Base-by-base conservation (phyloP, 2,113 vertebrate genomes). In the Fukomys damarensis region DNA sequence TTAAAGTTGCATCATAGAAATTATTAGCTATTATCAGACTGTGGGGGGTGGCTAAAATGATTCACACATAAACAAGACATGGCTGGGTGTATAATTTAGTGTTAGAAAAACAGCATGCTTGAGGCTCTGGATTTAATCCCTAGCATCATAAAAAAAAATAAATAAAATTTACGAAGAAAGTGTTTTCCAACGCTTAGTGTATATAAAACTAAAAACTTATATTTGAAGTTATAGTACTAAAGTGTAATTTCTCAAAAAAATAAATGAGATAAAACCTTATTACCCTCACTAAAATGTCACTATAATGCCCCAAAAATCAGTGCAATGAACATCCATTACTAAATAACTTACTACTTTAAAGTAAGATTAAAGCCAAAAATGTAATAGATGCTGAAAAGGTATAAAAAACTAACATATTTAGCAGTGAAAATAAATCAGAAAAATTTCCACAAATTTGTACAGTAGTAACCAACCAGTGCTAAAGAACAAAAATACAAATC, bases 301-400 rank as follows among this genome's bases (percentile, higher is more conserved):
- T 81, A 76, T 46, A 79, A 63, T 46, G 49, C 61, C 24, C 5
- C 56, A 54, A 28, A 92, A 85, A 91, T 59, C 49, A 96, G 0
- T 74, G 38, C 63, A 59, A 35, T 70, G 59, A 93, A 91, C 19
- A 93, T 54, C 6, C 52, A 38, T 38, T 85, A 89, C 17, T 89
- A 81, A 74, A 61, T 35, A 84, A 85, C 7, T 88, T 91, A 59
- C 7, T 59, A 89, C 52, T 96, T 74, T 41, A 92, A 97, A 86
- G 46, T 89, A 95, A 91, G 35, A 74, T 85, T 89, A 92, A 92
- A 80, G 20, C 24, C 22, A 80, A 35, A 97, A 85, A 91, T 84
- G 80, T 74, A 72, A 80, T 92, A 66, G 80, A 58, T 94, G 17
- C 5, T 92, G 10, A 81, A 94, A 86, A 68, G 24, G 30, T 54